Evolutionary conservation across 2,888 invertebrate genomes (phyloP).

Genomic region (Ormyrus thymus): DNA sequence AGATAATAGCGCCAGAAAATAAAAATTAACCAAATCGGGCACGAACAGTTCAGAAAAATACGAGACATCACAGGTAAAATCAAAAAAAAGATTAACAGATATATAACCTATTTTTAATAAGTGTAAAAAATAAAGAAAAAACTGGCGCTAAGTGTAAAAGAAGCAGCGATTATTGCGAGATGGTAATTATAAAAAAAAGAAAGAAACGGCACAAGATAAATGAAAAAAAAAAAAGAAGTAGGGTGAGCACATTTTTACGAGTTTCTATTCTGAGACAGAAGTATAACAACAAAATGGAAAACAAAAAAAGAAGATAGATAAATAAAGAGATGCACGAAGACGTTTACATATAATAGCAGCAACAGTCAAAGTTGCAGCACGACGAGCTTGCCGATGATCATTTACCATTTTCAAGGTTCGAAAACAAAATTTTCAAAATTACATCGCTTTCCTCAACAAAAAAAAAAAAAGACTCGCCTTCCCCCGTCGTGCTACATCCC

Average conservation of each 20-base stretch:
- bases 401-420: background rate
- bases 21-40: background rate
- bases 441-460: background rate
- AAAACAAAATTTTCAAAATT: background rate
- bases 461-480: background rate
- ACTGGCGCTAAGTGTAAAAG: conserved; percentile 38
- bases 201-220: conserved; percentile 28
- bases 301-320: background rate
- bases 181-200: conserved; percentile 14
- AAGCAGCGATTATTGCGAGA: conserved; percentile 49
- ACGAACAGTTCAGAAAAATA: background rate
- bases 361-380: conserved; percentile 52
- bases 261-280: background rate
- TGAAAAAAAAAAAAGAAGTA: background rate
- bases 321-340: background rate
- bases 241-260: conserved; percentile 14
- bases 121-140: conserved; percentile 13
- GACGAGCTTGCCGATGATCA: conserved; percentile 16
- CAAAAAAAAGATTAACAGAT: background rate
- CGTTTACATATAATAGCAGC: conserved; percentile 40
- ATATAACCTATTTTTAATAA: conserved; percentile 7
- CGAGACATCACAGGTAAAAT: conserved; percentile 46
- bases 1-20: background rate
- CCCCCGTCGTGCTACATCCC: conserved; percentile 51
- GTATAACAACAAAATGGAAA: background rate